A percentile compares a stretch with the other conserved stretches of the same genome.
phyloP scores from a whole-genome alignment of 2,797 vertebrate species.

The Propithecus deckenii region DNA sequence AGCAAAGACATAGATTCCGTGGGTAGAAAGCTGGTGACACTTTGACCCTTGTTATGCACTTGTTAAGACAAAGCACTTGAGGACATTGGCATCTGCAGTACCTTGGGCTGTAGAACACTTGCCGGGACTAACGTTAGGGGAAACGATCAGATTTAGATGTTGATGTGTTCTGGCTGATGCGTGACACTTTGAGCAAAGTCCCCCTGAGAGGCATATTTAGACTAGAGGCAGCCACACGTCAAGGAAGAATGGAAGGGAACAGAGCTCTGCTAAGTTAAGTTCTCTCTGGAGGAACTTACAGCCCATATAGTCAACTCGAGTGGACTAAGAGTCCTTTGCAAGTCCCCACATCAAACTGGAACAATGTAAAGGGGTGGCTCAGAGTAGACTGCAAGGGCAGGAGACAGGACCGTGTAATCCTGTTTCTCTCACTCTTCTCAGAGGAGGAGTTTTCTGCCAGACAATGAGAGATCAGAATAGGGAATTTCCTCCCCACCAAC shows the following conservation, averaged over 20 bases:
- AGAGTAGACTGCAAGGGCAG: rapidly evolving
- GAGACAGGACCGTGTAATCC: background rate
- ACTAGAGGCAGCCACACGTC: rapidly evolving
- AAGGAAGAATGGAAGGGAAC: background rate
- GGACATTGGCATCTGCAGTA: background rate
- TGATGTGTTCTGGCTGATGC: background rate
- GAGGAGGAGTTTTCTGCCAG: background rate
- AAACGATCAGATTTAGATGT: background rate
- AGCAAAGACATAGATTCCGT: background rate
- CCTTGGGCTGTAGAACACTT: too few species aligned
- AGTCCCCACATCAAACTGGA: background rate
- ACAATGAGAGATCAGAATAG: background rate
- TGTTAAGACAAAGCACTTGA: background rate
- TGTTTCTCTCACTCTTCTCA: background rate
- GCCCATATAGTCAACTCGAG: rapidly evolving
- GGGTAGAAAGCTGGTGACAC: background rate
- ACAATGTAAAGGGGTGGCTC: background rate
- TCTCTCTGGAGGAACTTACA: background rate
- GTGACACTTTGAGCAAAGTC: background rate
- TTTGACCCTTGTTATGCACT: rapidly evolving
- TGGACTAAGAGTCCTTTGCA: background rate
- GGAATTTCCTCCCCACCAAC: background rate
- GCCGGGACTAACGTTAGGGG: background rate
- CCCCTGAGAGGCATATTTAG: background rate
- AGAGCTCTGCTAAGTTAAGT: background rate